Evolutionary conservation across 1,140 invertebrate species (phyloP).

Genomic region (Portunus trituberculatus): DNA sequence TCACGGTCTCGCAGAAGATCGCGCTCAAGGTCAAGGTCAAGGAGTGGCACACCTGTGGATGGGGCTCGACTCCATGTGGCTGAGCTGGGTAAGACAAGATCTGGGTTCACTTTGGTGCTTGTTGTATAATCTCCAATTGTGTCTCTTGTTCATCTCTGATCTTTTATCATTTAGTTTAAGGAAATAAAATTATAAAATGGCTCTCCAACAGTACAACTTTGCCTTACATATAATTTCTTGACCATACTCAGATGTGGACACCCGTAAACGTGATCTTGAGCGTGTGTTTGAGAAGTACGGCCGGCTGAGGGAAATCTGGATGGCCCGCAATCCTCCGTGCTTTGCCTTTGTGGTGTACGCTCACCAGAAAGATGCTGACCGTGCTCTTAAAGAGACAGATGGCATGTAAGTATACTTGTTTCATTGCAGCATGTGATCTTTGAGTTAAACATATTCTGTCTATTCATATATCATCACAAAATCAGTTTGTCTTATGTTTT

Average conservation of each 20-base stretch:
- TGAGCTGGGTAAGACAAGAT: conserved; percentile 79
- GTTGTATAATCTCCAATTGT: not conserved
- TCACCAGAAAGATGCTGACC: conserved; percentile 86
- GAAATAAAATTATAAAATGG: too few species aligned
- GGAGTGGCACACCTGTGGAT: conserved; percentile 79
- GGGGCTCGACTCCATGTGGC: conserved; percentile 81
- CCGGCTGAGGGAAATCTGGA: conserved; percentile 86
- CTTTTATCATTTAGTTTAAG: too few species aligned
- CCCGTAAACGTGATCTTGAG: conserved; percentile 83
- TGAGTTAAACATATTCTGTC: not conserved
- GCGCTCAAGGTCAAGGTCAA: conserved; percentile 59
- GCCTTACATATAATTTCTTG: conserved; percentile 56
- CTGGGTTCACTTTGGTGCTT: not conserved
- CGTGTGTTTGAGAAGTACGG: conserved; percentile 86
- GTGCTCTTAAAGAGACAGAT: conserved; percentile 85
- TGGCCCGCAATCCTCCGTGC: conserved; percentile 86
- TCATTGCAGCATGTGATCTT: not conserved
- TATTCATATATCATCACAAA: not conserved
- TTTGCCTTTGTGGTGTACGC: conserved; percentile 89
- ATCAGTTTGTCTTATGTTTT: too few species aligned
- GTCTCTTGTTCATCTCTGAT: too few species aligned
- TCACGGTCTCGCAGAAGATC: conserved; percentile 60
- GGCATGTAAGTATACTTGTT: conserved; percentile 83
- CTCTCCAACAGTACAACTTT: too few species aligned
- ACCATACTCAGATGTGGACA: conserved; percentile 80